phyloP scores from a whole-genome alignment of 2,888 invertebrate species.

The Hyppa rectilinea region DNA sequence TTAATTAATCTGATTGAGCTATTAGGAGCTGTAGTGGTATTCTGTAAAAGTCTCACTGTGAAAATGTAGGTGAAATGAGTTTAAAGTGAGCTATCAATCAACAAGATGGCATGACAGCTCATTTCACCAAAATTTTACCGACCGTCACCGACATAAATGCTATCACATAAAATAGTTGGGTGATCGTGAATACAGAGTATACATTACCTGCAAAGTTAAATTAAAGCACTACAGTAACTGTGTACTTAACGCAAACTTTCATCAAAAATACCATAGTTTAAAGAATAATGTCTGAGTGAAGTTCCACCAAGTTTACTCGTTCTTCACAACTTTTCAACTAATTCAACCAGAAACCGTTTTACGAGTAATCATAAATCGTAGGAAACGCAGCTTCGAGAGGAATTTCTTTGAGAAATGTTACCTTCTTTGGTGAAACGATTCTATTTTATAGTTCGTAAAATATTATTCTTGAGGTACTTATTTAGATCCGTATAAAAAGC shows the following conservation, averaged over 20 bases:
- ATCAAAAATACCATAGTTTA: slow-evolving; percentile 49
- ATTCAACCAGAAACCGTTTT: slow-evolving; percentile 82
- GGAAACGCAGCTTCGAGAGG: slow-evolving; percentile 63
- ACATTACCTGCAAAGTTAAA: slow-evolving; percentile 20
- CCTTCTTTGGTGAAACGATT: slow-evolving; percentile 52
- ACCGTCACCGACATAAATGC: neutral
- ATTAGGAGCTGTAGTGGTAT: neutral
- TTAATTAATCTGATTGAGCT: neutral
- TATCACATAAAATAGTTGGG: neutral
- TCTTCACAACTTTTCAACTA: slow-evolving; percentile 83
- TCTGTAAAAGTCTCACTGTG: too few species aligned
- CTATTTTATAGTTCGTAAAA: slow-evolving; percentile 68
- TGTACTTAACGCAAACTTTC: slow-evolving; percentile 33
- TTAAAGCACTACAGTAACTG: neutral
- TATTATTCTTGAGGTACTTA: slow-evolving; percentile 57
- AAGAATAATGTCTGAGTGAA: slow-evolving; percentile 61
- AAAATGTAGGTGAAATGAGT: too few species aligned
- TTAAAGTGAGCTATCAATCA: too few species aligned
- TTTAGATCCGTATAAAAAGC: slow-evolving; percentile 35
- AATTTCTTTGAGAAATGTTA: slow-evolving; percentile 60
- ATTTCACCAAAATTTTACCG: too few species aligned
- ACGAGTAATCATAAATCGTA: slow-evolving; percentile 83
- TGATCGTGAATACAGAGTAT: slow-evolving; percentile 14
- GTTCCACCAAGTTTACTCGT: slow-evolving; percentile 75
- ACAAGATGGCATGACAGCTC: too few species aligned